These are phyloP conservation scores for Lophochroa leadbeateri DNA, from an alignment of 2,113 vertebrate species.

Conservation along the genomic window DNA sequence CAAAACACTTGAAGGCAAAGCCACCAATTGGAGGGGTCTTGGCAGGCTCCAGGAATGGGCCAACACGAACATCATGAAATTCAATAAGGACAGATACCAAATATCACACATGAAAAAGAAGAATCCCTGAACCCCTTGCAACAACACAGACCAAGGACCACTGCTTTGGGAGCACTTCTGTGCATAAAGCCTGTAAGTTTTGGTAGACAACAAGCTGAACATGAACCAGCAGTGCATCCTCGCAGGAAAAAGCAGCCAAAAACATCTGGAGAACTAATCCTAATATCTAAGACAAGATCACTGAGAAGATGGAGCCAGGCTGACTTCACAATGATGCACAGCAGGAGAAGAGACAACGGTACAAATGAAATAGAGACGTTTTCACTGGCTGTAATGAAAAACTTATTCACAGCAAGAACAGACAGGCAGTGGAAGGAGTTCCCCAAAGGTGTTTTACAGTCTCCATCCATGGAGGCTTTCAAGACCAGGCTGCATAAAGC, in stretches of 20 bases:
- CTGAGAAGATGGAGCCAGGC: background rate
- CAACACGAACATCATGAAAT: fast-evolving
- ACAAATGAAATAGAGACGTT: background rate
- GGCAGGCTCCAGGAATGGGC: background rate
- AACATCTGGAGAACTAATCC: background rate
- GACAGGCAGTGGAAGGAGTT: background rate
- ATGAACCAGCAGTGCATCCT: background rate
- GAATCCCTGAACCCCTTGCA: background rate
- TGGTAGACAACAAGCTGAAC: background rate
- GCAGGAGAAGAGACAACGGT: background rate
- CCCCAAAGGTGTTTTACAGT: background rate
- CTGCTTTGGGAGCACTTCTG: background rate
- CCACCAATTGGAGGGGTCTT: background rate
- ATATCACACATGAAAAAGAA: fast-evolving
- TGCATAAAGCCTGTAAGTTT: fast-evolving
- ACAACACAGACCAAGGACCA: background rate
- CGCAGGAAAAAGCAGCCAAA: background rate
- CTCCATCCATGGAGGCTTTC: background rate
- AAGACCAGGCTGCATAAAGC: background rate
- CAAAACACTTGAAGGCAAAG: background rate
- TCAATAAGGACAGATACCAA: background rate
- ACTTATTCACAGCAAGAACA: background rate
- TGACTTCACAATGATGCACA: background rate
- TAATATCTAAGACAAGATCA: fast-evolving
- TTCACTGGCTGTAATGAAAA: background rate